A percentile compares a stretch with the other conserved stretches of the same genome.
Conservation (phyloP, 2,113 vertebrate genomes). For the Hippocampus mohnikei region DNA sequence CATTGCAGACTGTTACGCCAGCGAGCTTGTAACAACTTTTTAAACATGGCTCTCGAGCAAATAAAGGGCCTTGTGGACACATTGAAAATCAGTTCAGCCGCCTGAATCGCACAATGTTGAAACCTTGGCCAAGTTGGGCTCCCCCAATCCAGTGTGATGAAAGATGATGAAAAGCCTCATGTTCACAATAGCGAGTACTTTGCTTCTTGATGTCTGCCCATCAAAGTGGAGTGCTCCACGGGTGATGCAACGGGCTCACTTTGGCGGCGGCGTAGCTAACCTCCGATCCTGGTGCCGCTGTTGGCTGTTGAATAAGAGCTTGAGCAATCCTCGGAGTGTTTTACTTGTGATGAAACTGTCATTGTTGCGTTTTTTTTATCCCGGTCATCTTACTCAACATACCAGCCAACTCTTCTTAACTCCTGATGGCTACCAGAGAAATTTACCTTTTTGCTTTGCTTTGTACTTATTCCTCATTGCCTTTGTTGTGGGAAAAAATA, state of each 20-base stretch:
- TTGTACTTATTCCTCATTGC: neutral
- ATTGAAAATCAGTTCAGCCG: neutral
- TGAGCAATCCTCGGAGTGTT: neutral
- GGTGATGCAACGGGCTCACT: conserved; percentile 3
- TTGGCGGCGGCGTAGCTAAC: neutral
- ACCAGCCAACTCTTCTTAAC: neutral
- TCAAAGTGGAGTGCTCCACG: conserved; percentile 32
- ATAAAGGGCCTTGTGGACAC: neutral
- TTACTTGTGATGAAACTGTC: neutral
- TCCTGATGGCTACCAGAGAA: neutral
- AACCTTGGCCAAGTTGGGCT: neutral
- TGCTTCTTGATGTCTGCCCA: conserved; percentile 21
- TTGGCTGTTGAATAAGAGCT: neutral
- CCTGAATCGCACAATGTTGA: neutral
- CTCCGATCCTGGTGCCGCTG: neutral
- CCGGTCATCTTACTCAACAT: neutral
- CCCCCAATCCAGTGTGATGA: conserved; percentile 26
- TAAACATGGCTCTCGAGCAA: conserved; percentile 11
- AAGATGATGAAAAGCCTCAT: conserved; percentile 28
- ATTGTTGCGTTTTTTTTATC: neutral
- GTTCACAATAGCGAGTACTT: conserved; percentile 22
- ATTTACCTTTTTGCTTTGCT: neutral
- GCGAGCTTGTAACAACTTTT: conserved; percentile 9
- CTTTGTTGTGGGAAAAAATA: neutral
- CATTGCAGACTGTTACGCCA: conserved; percentile 20